A percentile compares a stretch with the other conserved stretches of the same genome.
Evolutionary conservation across 2,113 vertebrate species (phyloP).

Genomic region (Burhinus oedicnemus): DNA sequence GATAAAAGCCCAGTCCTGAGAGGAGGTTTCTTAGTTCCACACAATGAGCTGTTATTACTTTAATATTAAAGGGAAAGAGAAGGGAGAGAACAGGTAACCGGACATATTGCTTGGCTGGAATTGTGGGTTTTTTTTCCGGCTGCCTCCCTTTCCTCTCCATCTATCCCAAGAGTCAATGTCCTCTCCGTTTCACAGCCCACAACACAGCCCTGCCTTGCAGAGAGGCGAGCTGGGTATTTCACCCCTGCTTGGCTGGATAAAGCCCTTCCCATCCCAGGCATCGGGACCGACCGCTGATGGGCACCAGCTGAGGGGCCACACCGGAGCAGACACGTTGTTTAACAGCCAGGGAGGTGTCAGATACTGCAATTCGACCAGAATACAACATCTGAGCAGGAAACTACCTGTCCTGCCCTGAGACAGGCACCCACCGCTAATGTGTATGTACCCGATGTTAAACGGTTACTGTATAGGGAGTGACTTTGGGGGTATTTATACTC

Average conservation of each 20-base stretch:
- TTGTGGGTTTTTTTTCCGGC: background rate
- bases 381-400: background rate
- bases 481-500: background rate
- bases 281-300: fast-evolving
- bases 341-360: background rate
- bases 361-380: background rate
- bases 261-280: background rate
- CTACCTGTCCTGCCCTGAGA: background rate
- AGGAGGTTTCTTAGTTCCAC: background rate
- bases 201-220: too few relatives aligned
- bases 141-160: conserved; percentile 29
- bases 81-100: background rate
- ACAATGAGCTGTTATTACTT: background rate
- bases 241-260: background rate
- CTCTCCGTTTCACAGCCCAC: background rate
- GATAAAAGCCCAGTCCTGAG: background rate
- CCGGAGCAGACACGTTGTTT: fast-evolving
- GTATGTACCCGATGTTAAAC: fast-evolving
- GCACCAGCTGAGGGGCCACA: background rate
- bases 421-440: background rate
- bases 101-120: conserved; percentile 27
- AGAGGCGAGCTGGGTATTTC: background rate
- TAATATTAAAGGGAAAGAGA: background rate
- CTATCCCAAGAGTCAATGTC: background rate
- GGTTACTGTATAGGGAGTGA: background rate